phyloP scores from a whole-genome alignment of 2,888 invertebrate species.

The Epinotia bilunana region DNA sequence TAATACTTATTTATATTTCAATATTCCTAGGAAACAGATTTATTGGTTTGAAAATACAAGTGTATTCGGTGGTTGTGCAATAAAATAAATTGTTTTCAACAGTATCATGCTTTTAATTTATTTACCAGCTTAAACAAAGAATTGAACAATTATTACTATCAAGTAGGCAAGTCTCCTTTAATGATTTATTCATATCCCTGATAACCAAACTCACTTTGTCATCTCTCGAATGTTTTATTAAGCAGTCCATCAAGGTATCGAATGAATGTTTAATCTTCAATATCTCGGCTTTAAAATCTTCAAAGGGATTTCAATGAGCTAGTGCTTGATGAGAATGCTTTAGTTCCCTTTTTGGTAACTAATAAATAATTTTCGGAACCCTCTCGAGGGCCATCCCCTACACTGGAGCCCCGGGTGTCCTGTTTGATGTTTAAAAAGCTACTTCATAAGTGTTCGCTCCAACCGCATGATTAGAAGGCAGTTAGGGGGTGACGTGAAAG shows the following conservation, averaged over 20 bases:
- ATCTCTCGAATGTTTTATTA: background rate
- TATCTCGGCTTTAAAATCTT: conserved; percentile 28
- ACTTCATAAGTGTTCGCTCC: conserved; percentile 71
- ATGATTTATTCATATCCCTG: conserved; percentile 8
- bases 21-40: no score
- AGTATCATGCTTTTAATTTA: no score
- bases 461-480: conserved; percentile 74
- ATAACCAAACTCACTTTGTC: conserved; percentile 18
- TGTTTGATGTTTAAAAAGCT: conserved; percentile 78
- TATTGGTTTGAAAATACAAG: no score
- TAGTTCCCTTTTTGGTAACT: conserved; percentile 57
- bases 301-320: conserved; percentile 43
- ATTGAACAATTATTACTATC: background rate
- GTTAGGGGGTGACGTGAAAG: conserved; percentile 56
- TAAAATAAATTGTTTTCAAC: no score
- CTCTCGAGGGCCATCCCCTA: conserved; percentile 50
- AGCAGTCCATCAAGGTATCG: conserved; percentile 5
- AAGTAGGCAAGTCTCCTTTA: background rate
- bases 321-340: conserved; percentile 35
- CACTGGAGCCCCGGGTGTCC: conserved; percentile 55
- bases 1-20: no score
- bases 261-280: conserved; percentile 36
- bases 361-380: conserved; percentile 71
- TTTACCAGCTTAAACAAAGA: no score
- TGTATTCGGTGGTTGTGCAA: no score